A percentile compares a stretch with the other conserved stretches of the same genome.
Conservation (phyloP, 2,113 vertebrate genomes). For the Coreoperca whiteheadi region DNA sequence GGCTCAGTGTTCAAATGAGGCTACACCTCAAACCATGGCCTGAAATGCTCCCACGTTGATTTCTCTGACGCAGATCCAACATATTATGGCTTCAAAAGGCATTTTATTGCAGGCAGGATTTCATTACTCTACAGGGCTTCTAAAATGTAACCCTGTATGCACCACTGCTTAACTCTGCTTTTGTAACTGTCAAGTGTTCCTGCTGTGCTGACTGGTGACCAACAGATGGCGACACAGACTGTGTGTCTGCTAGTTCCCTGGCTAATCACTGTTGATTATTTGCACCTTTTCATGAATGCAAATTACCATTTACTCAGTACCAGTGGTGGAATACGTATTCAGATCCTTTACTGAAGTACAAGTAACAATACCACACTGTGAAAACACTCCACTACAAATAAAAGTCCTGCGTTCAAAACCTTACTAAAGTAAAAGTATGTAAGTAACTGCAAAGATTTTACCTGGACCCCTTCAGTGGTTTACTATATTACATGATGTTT, state of each 20-base stretch:
- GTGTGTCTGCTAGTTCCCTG: not conserved
- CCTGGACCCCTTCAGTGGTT: too few relatives aligned
- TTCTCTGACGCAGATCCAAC: constrained; percentile 1
- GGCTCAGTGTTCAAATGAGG: not conserved
- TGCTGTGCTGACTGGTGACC: constrained; percentile 45
- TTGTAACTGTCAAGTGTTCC: not conserved
- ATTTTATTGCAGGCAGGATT: constrained; percentile 10
- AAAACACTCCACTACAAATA: too few relatives aligned
- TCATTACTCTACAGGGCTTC: not conserved
- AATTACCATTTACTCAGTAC: not conserved
- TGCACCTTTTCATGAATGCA: not conserved
- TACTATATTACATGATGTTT: too few relatives aligned
- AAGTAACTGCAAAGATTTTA: too few relatives aligned
- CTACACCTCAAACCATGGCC: not conserved
- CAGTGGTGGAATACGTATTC: too few relatives aligned
- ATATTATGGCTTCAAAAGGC: not conserved
- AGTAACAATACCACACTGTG: too few relatives aligned
- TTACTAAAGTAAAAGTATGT: too few relatives aligned
- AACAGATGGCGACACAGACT: constrained; percentile 74
- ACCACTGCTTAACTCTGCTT: not conserved
- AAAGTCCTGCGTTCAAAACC: too few relatives aligned
- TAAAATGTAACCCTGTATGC: not conserved
- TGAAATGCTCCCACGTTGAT: not conserved
- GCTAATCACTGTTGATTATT: not conserved
- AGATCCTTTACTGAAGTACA: too few relatives aligned